Evolutionary conservation across 2,888 invertebrate genomes (phyloP).

Genomic region (Steinernema hermaphroditum): DNA sequence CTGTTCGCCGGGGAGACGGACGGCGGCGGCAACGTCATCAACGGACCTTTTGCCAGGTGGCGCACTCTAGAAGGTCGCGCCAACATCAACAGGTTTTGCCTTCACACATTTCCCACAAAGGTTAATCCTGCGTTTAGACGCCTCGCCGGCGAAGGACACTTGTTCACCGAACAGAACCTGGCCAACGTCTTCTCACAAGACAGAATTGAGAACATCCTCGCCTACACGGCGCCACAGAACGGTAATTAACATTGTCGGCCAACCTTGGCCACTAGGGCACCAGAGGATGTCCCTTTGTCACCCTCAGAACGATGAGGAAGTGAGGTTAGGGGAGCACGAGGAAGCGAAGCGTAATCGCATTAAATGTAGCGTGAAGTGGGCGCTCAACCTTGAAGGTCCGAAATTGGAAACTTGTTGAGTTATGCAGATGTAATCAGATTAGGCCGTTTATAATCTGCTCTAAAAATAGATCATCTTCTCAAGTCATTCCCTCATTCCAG

Average conservation of each 20-base stretch:
- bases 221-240: slow-evolving; percentile 59
- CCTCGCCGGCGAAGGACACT: slow-evolving; percentile 50
- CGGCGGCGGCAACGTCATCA: slow-evolving; percentile 41
- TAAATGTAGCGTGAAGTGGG: too few species aligned
- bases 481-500: slow-evolving; percentile 32
- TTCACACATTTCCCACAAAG: not conserved
- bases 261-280: too few species aligned
- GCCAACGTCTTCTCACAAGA: slow-evolving; percentile 58
- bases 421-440: too few species aligned
- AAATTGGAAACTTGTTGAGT: not conserved
- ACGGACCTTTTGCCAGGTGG: slow-evolving; percentile 59
- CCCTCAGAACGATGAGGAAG: too few species aligned
- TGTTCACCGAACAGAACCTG: slow-evolving; percentile 60
- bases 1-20: slow-evolving; percentile 52
- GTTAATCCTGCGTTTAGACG: slow-evolving; percentile 35
- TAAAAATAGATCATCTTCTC: too few species aligned
- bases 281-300: too few species aligned
- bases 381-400: too few species aligned
- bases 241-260: too few species aligned
- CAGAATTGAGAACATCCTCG: slow-evolving; percentile 60
- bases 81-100: slow-evolving; percentile 49
- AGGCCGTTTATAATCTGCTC: too few species aligned
- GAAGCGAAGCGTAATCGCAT: too few species aligned
- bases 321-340: too few species aligned
- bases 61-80: slow-evolving; percentile 59